Conservation (phyloP, 2,888 invertebrate species). For the Limnephilus marmoratus region DNA sequence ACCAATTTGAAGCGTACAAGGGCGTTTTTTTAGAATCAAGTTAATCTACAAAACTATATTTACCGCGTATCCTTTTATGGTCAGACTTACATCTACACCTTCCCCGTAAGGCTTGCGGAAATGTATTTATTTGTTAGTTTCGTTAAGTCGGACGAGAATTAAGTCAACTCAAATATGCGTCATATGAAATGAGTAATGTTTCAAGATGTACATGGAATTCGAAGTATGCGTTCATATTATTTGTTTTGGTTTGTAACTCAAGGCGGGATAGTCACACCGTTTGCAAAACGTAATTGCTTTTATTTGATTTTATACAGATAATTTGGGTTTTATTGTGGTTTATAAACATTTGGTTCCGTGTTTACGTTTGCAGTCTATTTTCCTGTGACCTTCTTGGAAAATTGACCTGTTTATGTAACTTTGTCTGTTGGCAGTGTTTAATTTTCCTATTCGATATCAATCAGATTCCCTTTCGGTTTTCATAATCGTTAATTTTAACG, state of each 20-base stretch:
- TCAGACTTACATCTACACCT: constrained; percentile 45
- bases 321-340: background rate
- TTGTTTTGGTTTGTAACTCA: constrained; percentile 38
- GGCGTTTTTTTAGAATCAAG: constrained; percentile 49
- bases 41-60: constrained; percentile 52
- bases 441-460: background rate
- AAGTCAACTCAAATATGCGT: constrained; percentile 12
- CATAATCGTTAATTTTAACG: no score
- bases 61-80: constrained; percentile 56
- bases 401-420: background rate
- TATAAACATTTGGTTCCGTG: background rate
- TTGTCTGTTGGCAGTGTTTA: background rate
- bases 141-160: background rate
- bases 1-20: constrained; percentile 3
- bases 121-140: constrained; percentile 1
- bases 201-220: constrained; percentile 26
- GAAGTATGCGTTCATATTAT: constrained; percentile 17
- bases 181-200: constrained; percentile 11
- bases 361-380: background rate
- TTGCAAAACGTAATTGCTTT: background rate
- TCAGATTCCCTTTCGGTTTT: background rate
- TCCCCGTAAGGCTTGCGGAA: constrained; percentile 24
- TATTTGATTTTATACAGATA: background rate
- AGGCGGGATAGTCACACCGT: background rate
- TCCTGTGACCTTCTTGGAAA: constrained; percentile 29